Evolutionary conservation across 2,113 vertebrate species (phyloP), one percentile per base, ranked within the genome.

Genomic region (Nicator chloris): DNA sequence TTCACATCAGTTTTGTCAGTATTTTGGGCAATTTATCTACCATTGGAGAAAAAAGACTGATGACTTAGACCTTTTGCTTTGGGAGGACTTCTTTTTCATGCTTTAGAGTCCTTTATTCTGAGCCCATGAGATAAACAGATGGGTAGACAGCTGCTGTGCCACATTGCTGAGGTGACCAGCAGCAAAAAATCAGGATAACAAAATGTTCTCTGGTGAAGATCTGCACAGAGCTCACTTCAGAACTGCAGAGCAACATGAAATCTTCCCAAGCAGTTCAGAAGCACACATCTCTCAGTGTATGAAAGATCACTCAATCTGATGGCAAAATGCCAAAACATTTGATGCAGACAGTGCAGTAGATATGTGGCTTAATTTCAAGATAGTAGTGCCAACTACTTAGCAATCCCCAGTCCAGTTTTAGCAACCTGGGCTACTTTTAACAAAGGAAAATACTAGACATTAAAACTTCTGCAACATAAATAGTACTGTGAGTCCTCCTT

Each of bases 221-320:
- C 26, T 81, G 15, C n/a, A n/a, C 4, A 50, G 12, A 61, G 8
- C 27, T 96, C 28, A 45, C 21, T 33, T 93, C 24, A 51, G 63
- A 89, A 81, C 10, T 77, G 7, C 54, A 50, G 15, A 72, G 30
- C 11, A 81, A 31, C 0, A 0, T 77, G 33, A 78, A 50, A 64
- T 77, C 53, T 81, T 54, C 11, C 31, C 30, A 68, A 40, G 14
- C 2, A 35, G 8, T 64, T 86, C 28, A 76, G 24, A 91, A 86
- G 10, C 8, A n/a, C 0, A 1, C 4, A 35, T 18, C 12, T 28
- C 23, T 42, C 21, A 4, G 27, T 31, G 13, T 47, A 42, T 2
- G 6, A 33, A 70, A 15, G 6, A 11, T 40, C 23, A 31, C 22
- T 40, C 50, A n/a, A 10, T 30, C 50, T 45, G 20, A n/a, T 33